Conservation (phyloP, 1,140 invertebrate species). For the Paracyclopina nana region DNA sequence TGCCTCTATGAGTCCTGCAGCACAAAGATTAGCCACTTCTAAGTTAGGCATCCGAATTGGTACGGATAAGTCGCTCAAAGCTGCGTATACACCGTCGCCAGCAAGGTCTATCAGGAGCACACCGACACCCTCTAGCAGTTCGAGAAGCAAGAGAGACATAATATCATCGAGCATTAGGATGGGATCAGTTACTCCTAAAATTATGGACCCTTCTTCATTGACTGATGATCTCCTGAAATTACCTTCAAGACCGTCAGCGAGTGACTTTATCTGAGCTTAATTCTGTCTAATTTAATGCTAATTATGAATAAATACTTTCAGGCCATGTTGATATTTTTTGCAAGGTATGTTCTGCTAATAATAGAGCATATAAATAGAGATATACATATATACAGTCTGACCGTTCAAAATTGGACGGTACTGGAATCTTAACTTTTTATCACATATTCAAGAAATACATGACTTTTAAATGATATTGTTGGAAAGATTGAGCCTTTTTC, state of each 20-base stretch:
- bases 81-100: constrained; percentile 33
- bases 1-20: constrained; percentile 73
- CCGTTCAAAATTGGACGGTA: too few species aligned
- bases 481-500: too few species aligned
- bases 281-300: too few species aligned
- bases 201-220: neutral
- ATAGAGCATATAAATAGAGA: too few species aligned
- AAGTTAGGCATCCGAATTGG: constrained; percentile 28
- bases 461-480: too few species aligned
- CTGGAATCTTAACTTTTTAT: too few species aligned
- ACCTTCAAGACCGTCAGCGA: neutral
- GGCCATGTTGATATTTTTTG: too few species aligned
- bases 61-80: constrained; percentile 31
- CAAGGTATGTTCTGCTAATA: too few species aligned
- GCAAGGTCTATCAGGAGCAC: neutral
- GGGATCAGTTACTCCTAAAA: neutral
- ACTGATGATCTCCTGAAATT: constrained; percentile 11
- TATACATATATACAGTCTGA: too few species aligned
- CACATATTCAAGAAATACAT: too few species aligned
- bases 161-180: neutral
- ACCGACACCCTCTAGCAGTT: neutral
- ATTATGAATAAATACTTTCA: too few species aligned
- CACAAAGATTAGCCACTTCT: constrained; percentile 50
- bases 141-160: neutral
- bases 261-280: too few species aligned